phyloP scores from a whole-genome alignment of 2,888 invertebrate genomes.

The Pemphredon lugubris region DNA sequence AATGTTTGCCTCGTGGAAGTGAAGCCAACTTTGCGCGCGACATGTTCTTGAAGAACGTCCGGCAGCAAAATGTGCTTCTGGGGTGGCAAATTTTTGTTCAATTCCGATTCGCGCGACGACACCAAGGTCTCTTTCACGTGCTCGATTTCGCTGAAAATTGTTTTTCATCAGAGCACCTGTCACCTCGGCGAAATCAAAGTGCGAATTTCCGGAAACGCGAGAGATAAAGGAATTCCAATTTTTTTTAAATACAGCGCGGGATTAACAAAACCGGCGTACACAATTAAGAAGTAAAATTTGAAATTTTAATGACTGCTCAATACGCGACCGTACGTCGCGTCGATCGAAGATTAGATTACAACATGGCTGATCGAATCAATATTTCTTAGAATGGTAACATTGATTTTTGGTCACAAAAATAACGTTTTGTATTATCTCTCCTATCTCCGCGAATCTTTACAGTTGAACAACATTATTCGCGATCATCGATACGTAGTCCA shows the following conservation, averaged over 20 bases:
- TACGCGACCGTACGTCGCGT: background rate
- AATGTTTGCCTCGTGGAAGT: slow-evolving; percentile 67
- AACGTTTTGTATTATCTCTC: background rate
- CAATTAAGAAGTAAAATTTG: too few relatives aligned
- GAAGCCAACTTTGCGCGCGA: slow-evolving; percentile 85
- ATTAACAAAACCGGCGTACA: too few relatives aligned
- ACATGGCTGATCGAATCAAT: slow-evolving; percentile 7
- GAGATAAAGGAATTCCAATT: too few relatives aligned
- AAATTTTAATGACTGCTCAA: too few relatives aligned
- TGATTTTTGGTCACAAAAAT: background rate
- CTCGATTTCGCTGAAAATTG: slow-evolving; percentile 82
- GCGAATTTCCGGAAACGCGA: too few relatives aligned
- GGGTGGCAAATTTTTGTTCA: slow-evolving; percentile 83
- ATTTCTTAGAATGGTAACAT: too few relatives aligned
- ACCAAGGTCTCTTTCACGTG: slow-evolving; percentile 82
- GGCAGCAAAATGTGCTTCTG: slow-evolving; percentile 86
- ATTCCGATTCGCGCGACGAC: slow-evolving; percentile 81
- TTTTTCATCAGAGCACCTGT: slow-evolving; percentile 1
- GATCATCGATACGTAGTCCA: too few relatives aligned
- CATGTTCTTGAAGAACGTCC: slow-evolving; percentile 87
- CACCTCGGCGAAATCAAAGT: too few relatives aligned
- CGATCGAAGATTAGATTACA: slow-evolving; percentile 50
- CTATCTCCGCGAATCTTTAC: too few relatives aligned
- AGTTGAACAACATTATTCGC: too few relatives aligned
- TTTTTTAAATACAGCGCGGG: too few relatives aligned